Evolutionary conservation across 2,797 vertebrate genomes (phyloP).

Genomic region (Prionace glauca): DNA sequence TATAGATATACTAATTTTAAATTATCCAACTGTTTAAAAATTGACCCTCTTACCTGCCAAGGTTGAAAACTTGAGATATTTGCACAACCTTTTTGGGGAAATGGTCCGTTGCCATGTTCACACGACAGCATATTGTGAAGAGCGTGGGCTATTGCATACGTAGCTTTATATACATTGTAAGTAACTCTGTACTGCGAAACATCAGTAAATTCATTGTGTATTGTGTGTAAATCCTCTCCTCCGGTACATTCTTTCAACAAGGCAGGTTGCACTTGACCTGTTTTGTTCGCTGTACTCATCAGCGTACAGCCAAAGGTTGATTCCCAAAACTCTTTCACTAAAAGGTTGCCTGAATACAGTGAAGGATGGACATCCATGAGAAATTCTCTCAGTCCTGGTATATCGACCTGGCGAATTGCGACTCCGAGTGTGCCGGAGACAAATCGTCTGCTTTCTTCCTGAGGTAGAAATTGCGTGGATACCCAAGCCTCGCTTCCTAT

Average conservation of each 20-base stretch:
- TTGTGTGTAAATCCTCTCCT: neutral
- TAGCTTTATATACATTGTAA: neutral
- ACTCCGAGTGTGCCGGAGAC: neutral
- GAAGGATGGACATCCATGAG: neutral
- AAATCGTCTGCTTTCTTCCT: neutral
- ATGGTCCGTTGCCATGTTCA: neutral
- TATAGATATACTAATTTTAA: too few species aligned
- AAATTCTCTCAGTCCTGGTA: neutral
- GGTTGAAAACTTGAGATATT: conserved; percentile 7
- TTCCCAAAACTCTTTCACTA: neutral
- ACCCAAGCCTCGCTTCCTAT: neutral
- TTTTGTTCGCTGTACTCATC: neutral
- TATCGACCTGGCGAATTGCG: neutral
- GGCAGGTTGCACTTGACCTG: neutral
- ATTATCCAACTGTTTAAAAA: neutral
- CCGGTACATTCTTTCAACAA: neutral
- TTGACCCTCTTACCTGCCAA: neutral
- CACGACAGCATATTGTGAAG: neutral
- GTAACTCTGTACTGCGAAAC: neutral
- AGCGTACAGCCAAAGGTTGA: neutral
- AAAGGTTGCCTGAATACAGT: neutral
- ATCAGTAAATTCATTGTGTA: neutral
- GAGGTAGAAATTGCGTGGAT: neutral
- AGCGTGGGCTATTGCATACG: neutral
- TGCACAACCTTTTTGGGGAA: neutral